Evolutionary conservation across 2,888 invertebrate genomes (phyloP).

Genomic region (Acrobasis repandana): DNA sequence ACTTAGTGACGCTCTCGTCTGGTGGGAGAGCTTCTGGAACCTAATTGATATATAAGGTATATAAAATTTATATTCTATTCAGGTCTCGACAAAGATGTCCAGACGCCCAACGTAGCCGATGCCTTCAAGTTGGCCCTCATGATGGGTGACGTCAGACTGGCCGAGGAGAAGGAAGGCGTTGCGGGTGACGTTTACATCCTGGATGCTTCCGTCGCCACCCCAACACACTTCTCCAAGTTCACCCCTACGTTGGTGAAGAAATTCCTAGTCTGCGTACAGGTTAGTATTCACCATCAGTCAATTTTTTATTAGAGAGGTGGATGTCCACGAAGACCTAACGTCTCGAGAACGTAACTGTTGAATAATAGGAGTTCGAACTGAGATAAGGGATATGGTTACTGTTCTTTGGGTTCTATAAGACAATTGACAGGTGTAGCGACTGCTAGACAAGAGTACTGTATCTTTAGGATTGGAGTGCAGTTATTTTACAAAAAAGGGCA

Average conservation of each 20-base stretch:
- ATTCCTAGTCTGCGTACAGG: conserved; percentile 92
- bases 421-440: too few species aligned
- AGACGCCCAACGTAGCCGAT: conserved; percentile 88
- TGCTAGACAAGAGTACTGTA: too few species aligned
- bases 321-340: too few species aligned
- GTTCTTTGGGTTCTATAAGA: too few species aligned
- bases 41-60: too few species aligned
- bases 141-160: conserved; percentile 91
- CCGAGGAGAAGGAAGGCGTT: conserved; percentile 90
- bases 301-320: background rate
- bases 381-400: too few species aligned
- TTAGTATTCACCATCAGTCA: conserved; percentile 35
- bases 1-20: too few species aligned
- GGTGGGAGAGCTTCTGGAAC: too few species aligned
- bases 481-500: too few species aligned
- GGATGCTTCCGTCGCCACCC: conserved; percentile 90
- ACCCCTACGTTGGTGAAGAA: conserved; percentile 92
- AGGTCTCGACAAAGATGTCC: conserved; percentile 86
- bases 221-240: conserved; percentile 92
- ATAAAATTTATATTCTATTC: conserved; percentile 23
- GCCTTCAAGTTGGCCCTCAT: conserved; percentile 92
- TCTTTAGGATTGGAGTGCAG: too few species aligned
- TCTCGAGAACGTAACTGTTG: too few species aligned
- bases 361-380: too few species aligned
- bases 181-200: conserved; percentile 92